phyloP scores from a whole-genome alignment of 1,140 invertebrate species.

The Globodera ellingtonae region DNA sequence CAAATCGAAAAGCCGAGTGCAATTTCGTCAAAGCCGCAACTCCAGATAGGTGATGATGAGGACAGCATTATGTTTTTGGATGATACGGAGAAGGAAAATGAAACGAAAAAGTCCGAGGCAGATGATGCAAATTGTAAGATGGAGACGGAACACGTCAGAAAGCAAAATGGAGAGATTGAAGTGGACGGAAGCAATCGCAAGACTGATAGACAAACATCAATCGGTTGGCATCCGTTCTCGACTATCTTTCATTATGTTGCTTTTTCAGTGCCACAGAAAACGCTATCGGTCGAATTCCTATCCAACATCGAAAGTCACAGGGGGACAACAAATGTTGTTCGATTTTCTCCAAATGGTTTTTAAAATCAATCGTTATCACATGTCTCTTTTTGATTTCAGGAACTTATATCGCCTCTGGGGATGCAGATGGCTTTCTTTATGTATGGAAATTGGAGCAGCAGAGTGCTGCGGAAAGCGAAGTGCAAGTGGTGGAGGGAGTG shows the following conservation, averaged over 20 bases:
- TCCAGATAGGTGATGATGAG: conserved; percentile 14
- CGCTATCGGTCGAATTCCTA: conserved; percentile 44
- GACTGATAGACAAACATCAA: neutral
- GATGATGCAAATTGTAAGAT: neutral
- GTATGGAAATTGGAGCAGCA: conserved; percentile 46
- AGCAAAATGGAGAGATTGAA: neutral
- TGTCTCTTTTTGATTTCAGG: conserved; percentile 38
- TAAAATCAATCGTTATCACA: neutral
- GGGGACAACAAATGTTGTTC: conserved; percentile 37
- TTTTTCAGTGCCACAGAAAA: conserved; percentile 8
- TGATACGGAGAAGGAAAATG: conserved; percentile 19
- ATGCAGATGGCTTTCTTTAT: conserved; percentile 36
- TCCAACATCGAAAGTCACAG: conserved; percentile 48
- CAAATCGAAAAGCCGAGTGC: neutral
- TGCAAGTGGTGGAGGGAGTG: conserved; percentile 15
- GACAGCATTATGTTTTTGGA: conserved; percentile 19
- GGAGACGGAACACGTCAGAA: neutral
- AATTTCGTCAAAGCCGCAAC: neutral
- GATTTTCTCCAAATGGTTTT: conserved; percentile 51
- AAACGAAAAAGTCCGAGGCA: neutral
- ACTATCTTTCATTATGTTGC: neutral
- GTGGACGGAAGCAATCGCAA: neutral
- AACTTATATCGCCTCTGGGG: conserved; percentile 49
- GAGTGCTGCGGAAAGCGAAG: neutral
- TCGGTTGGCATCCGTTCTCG: neutral